Base-by-base conservation (phyloP, 2,888 invertebrate species). In the Doris montereyensis region DNA sequence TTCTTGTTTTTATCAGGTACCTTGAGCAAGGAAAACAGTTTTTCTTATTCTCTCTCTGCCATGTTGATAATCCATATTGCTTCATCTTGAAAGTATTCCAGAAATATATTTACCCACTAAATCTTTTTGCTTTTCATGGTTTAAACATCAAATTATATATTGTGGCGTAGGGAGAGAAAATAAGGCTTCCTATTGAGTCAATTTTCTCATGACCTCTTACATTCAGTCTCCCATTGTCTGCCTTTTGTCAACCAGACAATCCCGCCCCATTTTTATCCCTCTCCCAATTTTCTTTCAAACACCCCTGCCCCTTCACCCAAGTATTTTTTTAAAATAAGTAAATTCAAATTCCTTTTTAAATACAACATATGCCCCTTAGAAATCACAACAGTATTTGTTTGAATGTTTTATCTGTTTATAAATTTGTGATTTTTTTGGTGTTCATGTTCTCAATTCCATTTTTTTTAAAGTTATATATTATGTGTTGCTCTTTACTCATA, bases 121-220 rank as follows among this genome's bases (percentile, higher is more conserved):
- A 79, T 77, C 60, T 77, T 76, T 72, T 34, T 79, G 35, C 32
- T 58, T 26, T 8, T 30, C 30, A 57, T 41, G 52, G 52, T 41
- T 41, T 41, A 41, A 17, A 70, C 10, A 24, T 30, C 26, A 30
- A 34, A 57, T 26, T 32, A 71, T 41, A 58, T 75, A 81, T 81
- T 81, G 82, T 82, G 81, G 82, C 74, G 82, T 76, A 75, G 77
- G 72, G 71, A 68, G 81, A 76, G 81, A 82, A 81, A 83, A 83
- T 86, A 84, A 76, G 86, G 86, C 88, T 89, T 88, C 89, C 89
- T 89, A 88, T 89, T 89, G 89, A 89, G 88, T 88, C 84, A 84
- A 83, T 83, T 83, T 85, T 85, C 70, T 77, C 67, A 70, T 81
- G 62, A 60, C 67, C 75, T 72, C 32, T 65, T 78, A 52, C 80